Percentiles rank a stretch among this genome's conserved stretches.
Evolutionary conservation across 2,888 invertebrate species (phyloP).

Genomic region (Ferrisia virgata): DNA sequence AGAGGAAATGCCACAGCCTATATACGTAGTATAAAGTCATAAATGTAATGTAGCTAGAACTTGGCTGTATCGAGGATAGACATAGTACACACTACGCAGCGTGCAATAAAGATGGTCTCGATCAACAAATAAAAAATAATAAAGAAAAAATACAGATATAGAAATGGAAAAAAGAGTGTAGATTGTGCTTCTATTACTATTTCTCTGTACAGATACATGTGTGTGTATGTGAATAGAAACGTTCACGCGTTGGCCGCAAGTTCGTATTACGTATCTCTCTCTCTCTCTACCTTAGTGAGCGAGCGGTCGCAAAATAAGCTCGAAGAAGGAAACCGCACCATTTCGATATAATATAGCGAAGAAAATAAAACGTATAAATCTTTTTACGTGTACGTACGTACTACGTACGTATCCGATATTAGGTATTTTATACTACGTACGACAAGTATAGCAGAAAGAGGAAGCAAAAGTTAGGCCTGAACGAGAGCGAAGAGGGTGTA

Average conservation of each 20-base stretch:
- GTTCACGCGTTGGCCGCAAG: neutral
- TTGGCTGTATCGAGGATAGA: neutral
- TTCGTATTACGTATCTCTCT: no score
- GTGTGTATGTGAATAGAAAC: neutral
- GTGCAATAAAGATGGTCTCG: neutral
- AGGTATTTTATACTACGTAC: neutral
- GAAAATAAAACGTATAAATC: constrained; percentile 1
- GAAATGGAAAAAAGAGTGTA: neutral
- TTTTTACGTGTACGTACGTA: neutral
- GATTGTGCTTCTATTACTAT: no score
- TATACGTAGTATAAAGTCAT: neutral
- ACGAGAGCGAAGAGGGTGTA: neutral
- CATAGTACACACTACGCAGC: neutral
- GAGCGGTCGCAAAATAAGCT: neutral
- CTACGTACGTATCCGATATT: neutral
- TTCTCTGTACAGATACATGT: neutral
- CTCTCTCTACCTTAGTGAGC: no score
- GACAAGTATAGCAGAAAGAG: neutral
- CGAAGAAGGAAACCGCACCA: neutral
- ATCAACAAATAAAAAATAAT: neutral
- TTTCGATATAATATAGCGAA: neutral
- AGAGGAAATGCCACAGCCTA: neutral
- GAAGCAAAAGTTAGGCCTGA: no score
- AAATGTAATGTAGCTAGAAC: neutral
- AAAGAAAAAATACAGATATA: neutral